These are phyloP conservation scores for Chymomyza costata DNA, from an alignment of 1,140 invertebrate genomes.

Conservation along the genomic window DNA sequence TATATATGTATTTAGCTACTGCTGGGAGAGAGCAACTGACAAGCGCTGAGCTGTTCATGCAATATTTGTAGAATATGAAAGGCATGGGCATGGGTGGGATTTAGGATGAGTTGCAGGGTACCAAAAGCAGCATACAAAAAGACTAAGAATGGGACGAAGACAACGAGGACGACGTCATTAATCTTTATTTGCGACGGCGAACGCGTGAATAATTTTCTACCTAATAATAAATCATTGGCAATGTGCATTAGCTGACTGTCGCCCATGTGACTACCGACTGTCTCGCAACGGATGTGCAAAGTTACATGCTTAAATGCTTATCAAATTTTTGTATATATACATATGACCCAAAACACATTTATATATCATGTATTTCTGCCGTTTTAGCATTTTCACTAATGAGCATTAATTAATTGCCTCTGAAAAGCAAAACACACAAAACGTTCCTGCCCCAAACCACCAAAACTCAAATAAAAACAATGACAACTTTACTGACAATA, in stretches of 20 bases:
- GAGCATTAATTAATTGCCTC: conserved; percentile 66
- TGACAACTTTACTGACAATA: background rate
- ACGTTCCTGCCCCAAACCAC: no score
- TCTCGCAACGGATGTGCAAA: conserved; percentile 57
- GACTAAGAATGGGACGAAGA: conserved; percentile 18
- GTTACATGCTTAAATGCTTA: conserved; percentile 72
- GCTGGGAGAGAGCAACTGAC: conserved; percentile 33
- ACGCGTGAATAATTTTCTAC: conserved; percentile 69
- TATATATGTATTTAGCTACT: conserved; percentile 4
- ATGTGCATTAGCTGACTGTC: conserved; percentile 60
- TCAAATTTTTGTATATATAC: no score
- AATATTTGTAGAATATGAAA: conserved; percentile 36
- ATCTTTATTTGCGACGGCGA: conserved; percentile 64
- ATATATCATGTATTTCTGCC: background rate
- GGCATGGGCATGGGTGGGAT: no score
- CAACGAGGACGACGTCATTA: conserved; percentile 66
- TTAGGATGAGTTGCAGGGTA: background rate
- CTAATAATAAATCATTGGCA: conserved; percentile 72
- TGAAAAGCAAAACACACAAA: background rate
- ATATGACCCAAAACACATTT: background rate
- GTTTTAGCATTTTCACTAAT: conserved; percentile 3
- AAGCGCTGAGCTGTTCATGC: no score
- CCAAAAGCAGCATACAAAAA: no score
- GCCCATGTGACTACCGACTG: conserved; percentile 7
- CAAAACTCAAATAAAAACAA: no score